A percentile compares a stretch with the other conserved stretches of the same genome.
Conservation (phyloP, 2,888 invertebrate genomes). For the Pachymerium ferrugineum region DNA sequence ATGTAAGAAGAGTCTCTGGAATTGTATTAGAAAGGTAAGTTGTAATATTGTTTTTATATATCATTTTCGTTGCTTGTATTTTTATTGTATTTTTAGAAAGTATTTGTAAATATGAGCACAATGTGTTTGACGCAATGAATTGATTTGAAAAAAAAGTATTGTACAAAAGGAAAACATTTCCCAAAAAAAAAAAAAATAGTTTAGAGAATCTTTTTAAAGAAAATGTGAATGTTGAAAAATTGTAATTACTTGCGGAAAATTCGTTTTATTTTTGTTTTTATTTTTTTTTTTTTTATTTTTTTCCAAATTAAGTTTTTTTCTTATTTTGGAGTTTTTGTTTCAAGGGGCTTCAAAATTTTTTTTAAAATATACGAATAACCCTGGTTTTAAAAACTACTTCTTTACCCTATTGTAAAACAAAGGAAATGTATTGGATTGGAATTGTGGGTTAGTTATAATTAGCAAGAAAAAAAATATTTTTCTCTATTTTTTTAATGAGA, state of each 20-base stretch:
- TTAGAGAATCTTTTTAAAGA: too few relatives aligned
- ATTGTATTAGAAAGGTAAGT: constrained; percentile 23
- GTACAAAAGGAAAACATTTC: too few relatives aligned
- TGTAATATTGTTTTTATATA: constrained; percentile 10
- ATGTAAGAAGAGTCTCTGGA: constrained; percentile 22
- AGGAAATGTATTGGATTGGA: neutral
- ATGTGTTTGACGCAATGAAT: neutral
- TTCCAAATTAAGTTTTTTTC: too few relatives aligned
- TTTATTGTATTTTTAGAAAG: constrained; percentile 21
- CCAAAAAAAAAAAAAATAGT: too few relatives aligned
- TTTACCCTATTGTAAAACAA: neutral
- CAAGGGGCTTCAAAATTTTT: too few relatives aligned
- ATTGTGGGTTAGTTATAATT: constrained; percentile 17
- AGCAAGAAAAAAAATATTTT: too few relatives aligned
- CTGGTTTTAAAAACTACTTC: neutral
- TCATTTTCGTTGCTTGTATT: constrained; percentile 6
- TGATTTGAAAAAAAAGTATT: neutral
- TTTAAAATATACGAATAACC: too few relatives aligned
- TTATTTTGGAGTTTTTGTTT: too few relatives aligned
- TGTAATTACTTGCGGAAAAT: too few relatives aligned
- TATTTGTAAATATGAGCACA: constrained; percentile 14
- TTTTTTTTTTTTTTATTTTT: too few relatives aligned
- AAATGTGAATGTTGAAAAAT: too few relatives aligned
- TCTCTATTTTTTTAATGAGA: neutral
- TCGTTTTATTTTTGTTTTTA: too few relatives aligned